These are phyloP conservation scores for Zophobas atratus DNA, from an alignment of 1,140 invertebrate genomes.

Conservation along the genomic window DNA sequence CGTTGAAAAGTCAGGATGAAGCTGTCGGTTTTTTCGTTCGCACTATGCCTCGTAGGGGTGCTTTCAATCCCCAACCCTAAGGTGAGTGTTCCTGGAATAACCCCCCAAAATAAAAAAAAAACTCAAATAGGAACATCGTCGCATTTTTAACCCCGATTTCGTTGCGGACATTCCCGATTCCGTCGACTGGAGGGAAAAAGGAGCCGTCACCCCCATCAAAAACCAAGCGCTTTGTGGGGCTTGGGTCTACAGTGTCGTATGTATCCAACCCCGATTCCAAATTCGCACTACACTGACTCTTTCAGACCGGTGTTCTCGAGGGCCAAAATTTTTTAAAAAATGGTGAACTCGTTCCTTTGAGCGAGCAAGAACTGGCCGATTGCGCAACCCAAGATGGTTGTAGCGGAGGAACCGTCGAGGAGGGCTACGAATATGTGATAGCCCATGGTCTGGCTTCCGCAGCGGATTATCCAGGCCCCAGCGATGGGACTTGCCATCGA, in stretches of 20 bases:
- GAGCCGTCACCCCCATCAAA: constrained; percentile 92
- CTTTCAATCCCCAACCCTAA: too few relatives aligned
- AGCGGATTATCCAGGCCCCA: constrained; percentile 74
- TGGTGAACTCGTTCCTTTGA: constrained; percentile 89
- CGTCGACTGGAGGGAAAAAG: constrained; percentile 89
- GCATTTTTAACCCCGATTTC: too few relatives aligned
- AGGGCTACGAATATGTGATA: constrained; percentile 76
- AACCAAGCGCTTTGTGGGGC: constrained; percentile 93
- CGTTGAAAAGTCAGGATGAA: too few relatives aligned
- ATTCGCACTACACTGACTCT: constrained; percentile 42
- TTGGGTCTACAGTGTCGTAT: constrained; percentile 89
- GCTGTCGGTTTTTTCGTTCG: too few relatives aligned
- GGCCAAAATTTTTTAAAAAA: constrained; percentile 92
- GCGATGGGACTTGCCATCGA: constrained; percentile 56
- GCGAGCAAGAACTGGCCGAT: constrained; percentile 98
- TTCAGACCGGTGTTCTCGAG: constrained; percentile 94
- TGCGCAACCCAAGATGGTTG: constrained; percentile 78
- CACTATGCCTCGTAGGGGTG: too few relatives aligned
- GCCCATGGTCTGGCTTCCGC: constrained; percentile 80
- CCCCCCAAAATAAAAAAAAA: too few relatives aligned
- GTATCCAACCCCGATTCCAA: neutral
- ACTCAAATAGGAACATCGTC: too few relatives aligned
- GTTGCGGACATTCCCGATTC: constrained; percentile 72
- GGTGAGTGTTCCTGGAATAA: too few relatives aligned
- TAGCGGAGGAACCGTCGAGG: constrained; percentile 77